Base-by-base conservation (phyloP, 2,113 vertebrate genomes). In the Crotalus tigris region DNA sequence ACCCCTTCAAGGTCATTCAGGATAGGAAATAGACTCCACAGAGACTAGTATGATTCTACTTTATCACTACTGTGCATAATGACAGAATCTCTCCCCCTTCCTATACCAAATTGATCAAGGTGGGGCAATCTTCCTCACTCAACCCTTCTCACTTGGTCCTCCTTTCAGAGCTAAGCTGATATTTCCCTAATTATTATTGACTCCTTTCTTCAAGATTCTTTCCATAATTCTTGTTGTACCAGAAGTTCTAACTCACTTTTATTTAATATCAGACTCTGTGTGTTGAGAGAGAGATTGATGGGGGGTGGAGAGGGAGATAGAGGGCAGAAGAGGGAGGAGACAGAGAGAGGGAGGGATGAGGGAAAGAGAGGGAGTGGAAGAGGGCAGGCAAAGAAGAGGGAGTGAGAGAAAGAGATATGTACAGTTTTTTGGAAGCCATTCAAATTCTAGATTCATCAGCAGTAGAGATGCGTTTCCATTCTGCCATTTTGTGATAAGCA, bases 391-490 rank as follows among this genome's bases (percentile, higher is more conserved):
- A 53, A 1, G 51, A 1, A 10, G 53, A 58, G 57, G 58, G 58
- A 59, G 24, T 24, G 19, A 33, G 46, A 44, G 17, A 75, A 53
- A 93, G 85, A 19, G 11, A 85, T 75, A 9, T 3, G 53, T 89
- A 94, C 88, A 64, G 9, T 61, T 91, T 39, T 53, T 94, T 88
- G 91, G 91, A 58, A 92, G 5, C 19, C 39, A 94, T 96, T 94
- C 75, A 93, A 95, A 92, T 26, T 46, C 24, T 87, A 81, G 69
- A 33, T 0, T 17, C 92, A 15, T 88, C 3, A 90, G 13, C 23
- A 59, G 49, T 54, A 23, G 29, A 90, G 92, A 11, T 1, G 17
- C 46, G 89, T 93, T 4, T 86, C 92, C 92, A 91, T 93, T 93
- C 75, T 92, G 24, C 57, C 55, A 85, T 91, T 94, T 91, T 92